Percentiles rank a stretch among this genome's conserved stretches.
phyloP scores from a whole-genome alignment of 2,797 vertebrate genomes.

The Lophius americanus region DNA sequence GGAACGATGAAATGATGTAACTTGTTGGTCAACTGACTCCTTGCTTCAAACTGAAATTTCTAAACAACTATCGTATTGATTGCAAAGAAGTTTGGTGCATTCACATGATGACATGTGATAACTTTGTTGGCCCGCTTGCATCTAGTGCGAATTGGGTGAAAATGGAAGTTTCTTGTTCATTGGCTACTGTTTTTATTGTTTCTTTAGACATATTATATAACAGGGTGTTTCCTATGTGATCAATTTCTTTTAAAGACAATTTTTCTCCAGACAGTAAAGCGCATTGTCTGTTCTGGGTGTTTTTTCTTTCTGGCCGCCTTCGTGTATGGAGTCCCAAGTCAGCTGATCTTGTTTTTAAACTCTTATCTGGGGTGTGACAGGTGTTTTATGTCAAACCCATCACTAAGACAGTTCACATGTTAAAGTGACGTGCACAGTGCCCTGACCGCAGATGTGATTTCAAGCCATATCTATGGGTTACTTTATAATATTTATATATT shows the following conservation, averaged over 20 bases:
- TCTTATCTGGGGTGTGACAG: slow-evolving; percentile 40
- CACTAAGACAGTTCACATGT: background rate
- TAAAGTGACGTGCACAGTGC: background rate
- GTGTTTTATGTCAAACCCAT: slow-evolving; percentile 12
- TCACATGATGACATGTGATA: background rate
- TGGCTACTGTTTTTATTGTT: background rate
- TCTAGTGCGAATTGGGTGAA: slow-evolving; percentile 4
- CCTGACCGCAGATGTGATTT: slow-evolving; percentile 41
- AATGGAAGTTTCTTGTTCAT: background rate
- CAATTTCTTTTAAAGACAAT: slow-evolving; percentile 2
- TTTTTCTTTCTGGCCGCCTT: slow-evolving; percentile 4
- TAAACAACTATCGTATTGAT: background rate
- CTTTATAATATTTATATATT: background rate
- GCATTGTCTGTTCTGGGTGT: slow-evolving; percentile 21
- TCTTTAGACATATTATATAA: slow-evolving; percentile 19
- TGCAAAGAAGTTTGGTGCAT: background rate
- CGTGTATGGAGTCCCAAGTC: slow-evolving; percentile 29
- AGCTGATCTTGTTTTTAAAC: slow-evolving; percentile 54
- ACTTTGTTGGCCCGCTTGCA: background rate
- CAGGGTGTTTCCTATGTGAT: slow-evolving; percentile 33
- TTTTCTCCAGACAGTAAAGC: no score
- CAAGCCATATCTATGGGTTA: slow-evolving; percentile 27
- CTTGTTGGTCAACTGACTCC: no score
- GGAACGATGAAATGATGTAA: no score
- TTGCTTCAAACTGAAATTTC: no score